phyloP scores from a whole-genome alignment of 2,888 invertebrate genomes.

The Lutraria lutraria region DNA sequence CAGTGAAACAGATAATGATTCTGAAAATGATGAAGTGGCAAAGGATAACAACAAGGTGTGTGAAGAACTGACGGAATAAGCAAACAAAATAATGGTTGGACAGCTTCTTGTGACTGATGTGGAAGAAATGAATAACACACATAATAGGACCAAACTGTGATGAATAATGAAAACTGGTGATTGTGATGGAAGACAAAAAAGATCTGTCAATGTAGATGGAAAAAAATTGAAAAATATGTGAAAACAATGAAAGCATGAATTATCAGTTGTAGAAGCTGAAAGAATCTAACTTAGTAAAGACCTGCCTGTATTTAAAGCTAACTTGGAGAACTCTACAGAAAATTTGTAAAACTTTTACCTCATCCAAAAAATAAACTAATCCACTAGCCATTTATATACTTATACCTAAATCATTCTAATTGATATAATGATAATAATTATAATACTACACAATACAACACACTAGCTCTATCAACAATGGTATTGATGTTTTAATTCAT shows the following conservation, averaged over 20 bases:
- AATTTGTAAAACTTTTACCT: background rate
- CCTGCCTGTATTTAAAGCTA: background rate
- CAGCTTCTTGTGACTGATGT: too few species aligned
- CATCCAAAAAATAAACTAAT: background rate
- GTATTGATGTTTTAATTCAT: background rate
- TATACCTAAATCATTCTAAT: background rate
- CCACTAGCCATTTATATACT: background rate
- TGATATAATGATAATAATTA: background rate
- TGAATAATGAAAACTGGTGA: background rate
- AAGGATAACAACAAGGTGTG: too few species aligned
- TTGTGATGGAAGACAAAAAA: background rate
- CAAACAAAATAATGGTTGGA: too few species aligned
- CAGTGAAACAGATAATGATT: too few species aligned
- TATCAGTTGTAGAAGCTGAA: background rate
- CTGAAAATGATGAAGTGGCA: too few species aligned
- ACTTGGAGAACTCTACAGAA: background rate
- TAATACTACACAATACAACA: background rate
- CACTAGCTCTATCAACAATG: background rate
- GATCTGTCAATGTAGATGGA: background rate
- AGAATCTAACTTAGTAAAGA: background rate
- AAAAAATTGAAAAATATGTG: background rate
- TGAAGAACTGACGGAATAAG: too few species aligned
- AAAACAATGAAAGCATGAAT: background rate
- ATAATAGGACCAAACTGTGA: too few species aligned
- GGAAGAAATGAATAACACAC: too few species aligned